These are phyloP conservation scores for Eupithecia tripunctaria DNA, from an alignment of 2,888 invertebrate genomes.

Conservation along the genomic window DNA sequence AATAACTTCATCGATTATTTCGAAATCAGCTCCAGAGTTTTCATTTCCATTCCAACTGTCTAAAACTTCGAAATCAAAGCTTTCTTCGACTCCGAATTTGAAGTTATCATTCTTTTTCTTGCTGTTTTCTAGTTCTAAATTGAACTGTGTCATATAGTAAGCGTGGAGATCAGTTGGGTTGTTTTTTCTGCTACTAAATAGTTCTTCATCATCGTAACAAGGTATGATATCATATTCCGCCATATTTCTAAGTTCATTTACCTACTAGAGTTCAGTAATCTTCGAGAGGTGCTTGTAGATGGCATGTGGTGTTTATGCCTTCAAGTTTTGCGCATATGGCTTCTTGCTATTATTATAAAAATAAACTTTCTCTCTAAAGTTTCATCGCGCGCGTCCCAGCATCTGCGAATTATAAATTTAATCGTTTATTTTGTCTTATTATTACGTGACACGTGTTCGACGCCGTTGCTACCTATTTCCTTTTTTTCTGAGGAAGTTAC, in stretches of 20 bases:
- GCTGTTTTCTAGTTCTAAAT: conserved; percentile 78
- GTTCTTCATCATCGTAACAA: conserved; percentile 69
- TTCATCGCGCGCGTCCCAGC: conserved; percentile 75
- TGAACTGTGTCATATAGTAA: conserved; percentile 81
- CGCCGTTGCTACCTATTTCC: conserved; percentile 40
- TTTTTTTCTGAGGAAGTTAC: conserved; percentile 48
- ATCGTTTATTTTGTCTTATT: conserved; percentile 72
- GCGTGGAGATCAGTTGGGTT: conserved; percentile 77
- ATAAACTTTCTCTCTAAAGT: conserved; percentile 80
- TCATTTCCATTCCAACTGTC: conserved; percentile 62
- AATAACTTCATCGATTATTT: conserved; percentile 72
- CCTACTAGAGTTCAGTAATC: conserved; percentile 77
- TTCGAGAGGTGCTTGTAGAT: conserved; percentile 67
- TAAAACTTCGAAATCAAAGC: conserved; percentile 76
- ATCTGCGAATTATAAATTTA: conserved; percentile 82
- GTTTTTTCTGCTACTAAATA: conserved; percentile 70
- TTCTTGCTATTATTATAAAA: conserved; percentile 82
- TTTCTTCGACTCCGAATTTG: conserved; percentile 74
- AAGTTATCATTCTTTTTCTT: conserved; percentile 67
- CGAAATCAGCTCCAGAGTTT: conserved; percentile 62
- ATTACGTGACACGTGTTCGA: conserved; percentile 68
- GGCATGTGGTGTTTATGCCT: conserved; percentile 75
- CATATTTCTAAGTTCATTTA: conserved; percentile 78
- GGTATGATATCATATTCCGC: conserved; percentile 76
- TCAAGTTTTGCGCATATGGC: conserved; percentile 72